These are phyloP conservation scores for Poicephalus meyeri DNA, from an alignment of 2,113 vertebrate genomes.

Conservation along the genomic window DNA sequence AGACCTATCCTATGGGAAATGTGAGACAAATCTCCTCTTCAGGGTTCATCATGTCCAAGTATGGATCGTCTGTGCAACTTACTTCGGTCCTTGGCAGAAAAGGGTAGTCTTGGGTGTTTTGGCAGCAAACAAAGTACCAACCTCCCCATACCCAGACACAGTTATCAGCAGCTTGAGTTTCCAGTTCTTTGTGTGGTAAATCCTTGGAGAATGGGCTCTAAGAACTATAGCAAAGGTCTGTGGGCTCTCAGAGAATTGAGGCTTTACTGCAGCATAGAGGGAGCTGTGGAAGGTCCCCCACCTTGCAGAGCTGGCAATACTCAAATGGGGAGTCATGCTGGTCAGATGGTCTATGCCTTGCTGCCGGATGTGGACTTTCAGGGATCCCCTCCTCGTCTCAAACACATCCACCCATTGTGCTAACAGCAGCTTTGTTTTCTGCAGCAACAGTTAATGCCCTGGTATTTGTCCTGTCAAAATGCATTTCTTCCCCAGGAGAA, in stretches of 20 bases:
- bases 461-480: not conserved
- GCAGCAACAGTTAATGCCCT: not conserved
- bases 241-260: not conserved
- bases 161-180: not conserved
- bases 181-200: not conserved
- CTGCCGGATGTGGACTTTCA: not conserved
- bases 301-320: not conserved
- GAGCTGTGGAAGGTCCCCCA: not conserved
- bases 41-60: accelerated
- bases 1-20: no score
- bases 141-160: not conserved
- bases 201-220: not conserved
- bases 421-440: not conserved
- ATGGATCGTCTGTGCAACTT: not conserved
- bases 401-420: accelerated
- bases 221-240: not conserved
- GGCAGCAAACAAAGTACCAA: not conserved
- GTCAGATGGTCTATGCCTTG: not conserved
- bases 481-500: not conserved
- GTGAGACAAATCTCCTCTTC: no score
- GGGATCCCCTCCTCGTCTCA: not conserved
- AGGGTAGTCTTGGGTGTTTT: not conserved
- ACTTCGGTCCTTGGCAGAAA: not conserved
- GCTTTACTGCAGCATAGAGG: accelerated
- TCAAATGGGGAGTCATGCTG: no score